These are phyloP conservation scores for Sinonovacula constricta DNA, from an alignment of 1,140 invertebrate genomes.

Conservation along the genomic window DNA sequence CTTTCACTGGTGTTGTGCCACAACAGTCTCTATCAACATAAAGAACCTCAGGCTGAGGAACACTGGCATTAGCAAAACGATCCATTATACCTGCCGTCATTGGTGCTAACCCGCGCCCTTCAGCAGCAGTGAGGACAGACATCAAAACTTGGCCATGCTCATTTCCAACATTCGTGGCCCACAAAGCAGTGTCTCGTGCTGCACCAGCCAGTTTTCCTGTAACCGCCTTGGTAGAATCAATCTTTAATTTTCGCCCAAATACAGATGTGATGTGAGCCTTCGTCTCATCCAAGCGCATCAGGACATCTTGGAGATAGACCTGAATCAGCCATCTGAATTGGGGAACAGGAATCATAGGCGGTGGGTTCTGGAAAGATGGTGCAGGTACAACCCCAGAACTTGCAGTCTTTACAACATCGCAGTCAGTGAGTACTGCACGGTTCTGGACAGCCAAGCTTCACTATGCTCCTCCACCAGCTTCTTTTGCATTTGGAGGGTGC, in stretches of 20 bases:
- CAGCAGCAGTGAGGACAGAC: conserved; percentile 46
- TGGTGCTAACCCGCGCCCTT: conserved; percentile 1
- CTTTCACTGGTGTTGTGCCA: background rate
- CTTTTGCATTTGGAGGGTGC: conserved; percentile 28
- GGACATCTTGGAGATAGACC: conserved; percentile 54
- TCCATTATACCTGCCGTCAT: conserved; percentile 41
- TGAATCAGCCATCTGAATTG: conserved; percentile 52
- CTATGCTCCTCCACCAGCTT: conserved; percentile 34
- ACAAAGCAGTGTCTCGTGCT: conserved; percentile 34
- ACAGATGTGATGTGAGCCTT: conserved; percentile 60
- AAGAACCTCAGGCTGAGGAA: background rate
- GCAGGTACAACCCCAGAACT: background rate
- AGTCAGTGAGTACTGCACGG: conserved; percentile 27
- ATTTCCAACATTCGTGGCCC: conserved; percentile 51
- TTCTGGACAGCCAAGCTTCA: background rate
- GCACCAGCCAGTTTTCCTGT: conserved; percentile 36
- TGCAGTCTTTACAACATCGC: conserved; percentile 2
- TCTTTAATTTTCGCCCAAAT: conserved; percentile 60
- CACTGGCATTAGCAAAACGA: background rate
- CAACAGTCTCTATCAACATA: conserved; percentile 5
- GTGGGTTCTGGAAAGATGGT: conserved; percentile 11
- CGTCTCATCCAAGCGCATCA: conserved; percentile 43
- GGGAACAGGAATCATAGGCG: conserved; percentile 24
- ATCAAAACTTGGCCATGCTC: conserved; percentile 57
- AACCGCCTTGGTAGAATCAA: conserved; percentile 57